Base-by-base conservation (phyloP, 1,140 invertebrate genomes). In the Homarus americanus region DNA sequence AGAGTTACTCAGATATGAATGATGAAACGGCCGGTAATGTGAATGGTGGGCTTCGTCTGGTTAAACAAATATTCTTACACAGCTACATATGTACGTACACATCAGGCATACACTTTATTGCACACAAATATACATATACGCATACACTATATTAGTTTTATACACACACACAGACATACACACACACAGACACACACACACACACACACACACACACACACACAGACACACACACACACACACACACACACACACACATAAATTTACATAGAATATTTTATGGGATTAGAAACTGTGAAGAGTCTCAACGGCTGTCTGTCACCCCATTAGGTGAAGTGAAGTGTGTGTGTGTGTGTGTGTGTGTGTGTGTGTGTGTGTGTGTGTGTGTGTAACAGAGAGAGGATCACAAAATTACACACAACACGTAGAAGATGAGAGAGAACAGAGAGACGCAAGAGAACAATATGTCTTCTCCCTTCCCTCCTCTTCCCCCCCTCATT, bases 341-440 rank as follows among this genome's bases (percentile, higher is more conserved):
- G 1, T 66, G 20, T 24, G 20, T 66, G 20, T 9, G 1, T 66
- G 63, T 66, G 2, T 76, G n/a, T 76, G n/a, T 76, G n/a, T 76
- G n/a, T 76, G n/a, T 76, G n/a, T 76, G n/a, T 76, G n/a, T 76
- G n/a, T 76, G n/a, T 38, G n/a, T 38, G n/a, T 38, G n/a, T 38
- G n/a, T 38, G n/a, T n/a, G n/a, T n/a, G n/a, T n/a, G n/a, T n/a
- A n/a, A n/a, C n/a, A n/a, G n/a, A n/a, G n/a, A n/a, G n/a, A n/a
- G n/a, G n/a, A n/a, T n/a, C n/a, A n/a, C n/a, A n/a, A n/a, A n/a
- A n/a, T n/a, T n/a, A n/a, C n/a, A 63, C 12, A 63, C 12, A 63
- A n/a, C 12, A 63, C 12, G 58, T 63, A n/a, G 58, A 63, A n/a
- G 58, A 63, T 63, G 58, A 63, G 58, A 63, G 58, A 63, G 58